phyloP scores from a whole-genome alignment of 1,140 invertebrate species.

The Bombyx mori region DNA sequence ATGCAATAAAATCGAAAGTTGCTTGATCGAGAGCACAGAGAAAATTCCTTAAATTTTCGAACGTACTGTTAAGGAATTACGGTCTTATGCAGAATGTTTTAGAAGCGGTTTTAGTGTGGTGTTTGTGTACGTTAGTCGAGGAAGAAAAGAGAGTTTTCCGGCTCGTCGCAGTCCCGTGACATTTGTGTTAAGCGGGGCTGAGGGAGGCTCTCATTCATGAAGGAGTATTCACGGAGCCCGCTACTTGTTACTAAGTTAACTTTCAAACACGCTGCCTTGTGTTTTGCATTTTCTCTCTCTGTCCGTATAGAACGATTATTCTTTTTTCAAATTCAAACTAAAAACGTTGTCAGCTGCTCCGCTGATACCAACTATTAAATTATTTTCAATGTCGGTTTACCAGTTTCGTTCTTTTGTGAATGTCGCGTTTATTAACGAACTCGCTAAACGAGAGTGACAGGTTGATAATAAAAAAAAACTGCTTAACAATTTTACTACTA shows the following conservation, averaged over 20 bases:
- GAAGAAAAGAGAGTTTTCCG: slow-evolving; percentile 70
- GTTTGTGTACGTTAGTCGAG: slow-evolving; percentile 42
- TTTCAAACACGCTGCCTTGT: slow-evolving; percentile 15
- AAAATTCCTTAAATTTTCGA: slow-evolving; percentile 66
- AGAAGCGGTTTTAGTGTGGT: slow-evolving; percentile 31
- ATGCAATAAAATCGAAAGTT: slow-evolving; percentile 30
- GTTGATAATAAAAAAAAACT: no score
- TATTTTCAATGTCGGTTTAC: no score
- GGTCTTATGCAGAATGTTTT: slow-evolving; percentile 24
- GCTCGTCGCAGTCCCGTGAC: slow-evolving; percentile 62
- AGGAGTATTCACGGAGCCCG: slow-evolving; percentile 29
- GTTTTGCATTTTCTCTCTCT: no score
- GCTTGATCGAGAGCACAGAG: slow-evolving; percentile 21
- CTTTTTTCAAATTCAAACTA: slow-evolving; percentile 5
- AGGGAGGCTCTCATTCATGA: slow-evolving; percentile 61
- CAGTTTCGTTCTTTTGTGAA: no score
- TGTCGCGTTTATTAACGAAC: no score
- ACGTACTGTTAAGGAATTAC: slow-evolving; percentile 8
- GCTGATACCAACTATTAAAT: no score
- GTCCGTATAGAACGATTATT: slow-evolving; percentile 6
- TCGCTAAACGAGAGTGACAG: no score
- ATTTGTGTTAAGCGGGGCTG: slow-evolving; percentile 64
- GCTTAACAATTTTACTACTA: no score
- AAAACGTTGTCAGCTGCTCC: no score
- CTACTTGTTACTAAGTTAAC: slow-evolving; percentile 46